Base-by-base conservation (phyloP, 2,888 invertebrate species). In the Drosophila pseudotalamancana region DNA sequence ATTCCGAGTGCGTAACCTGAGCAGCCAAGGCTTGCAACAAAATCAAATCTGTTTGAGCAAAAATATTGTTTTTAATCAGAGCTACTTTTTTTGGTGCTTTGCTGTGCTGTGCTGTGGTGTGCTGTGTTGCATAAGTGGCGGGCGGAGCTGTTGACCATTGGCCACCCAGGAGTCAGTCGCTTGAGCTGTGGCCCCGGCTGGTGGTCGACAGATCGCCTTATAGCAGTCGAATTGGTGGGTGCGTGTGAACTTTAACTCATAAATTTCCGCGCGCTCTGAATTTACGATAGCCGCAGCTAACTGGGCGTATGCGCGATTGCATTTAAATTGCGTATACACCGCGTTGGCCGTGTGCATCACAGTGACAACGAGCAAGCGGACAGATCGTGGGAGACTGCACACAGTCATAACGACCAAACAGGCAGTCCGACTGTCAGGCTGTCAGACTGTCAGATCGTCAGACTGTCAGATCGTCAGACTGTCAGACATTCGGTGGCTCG, bases 1-100 rank as follows among this genome's bases (percentile, higher is more conserved):
- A 74, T 75, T 61, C 75, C 70, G 87, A 80, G 75, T 81, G 79
- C 79, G 85, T 87, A 82, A 87, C 87, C 68, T 87, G 87, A 87
- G 87, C 83, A 69, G 83, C 69, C 60, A 49, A 51, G 57, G 77
- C 48, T 51, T 60, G 53, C 51, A 32, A 40, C 6, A 21, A 29
- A 39, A 27, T 63, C 31, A 42, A 61, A 54, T 57, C 57, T 55
- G 11, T 37, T 48, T 35, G 54, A 23, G 21, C 42, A 31, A 42
- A 74, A 69, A 78, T 80, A 68, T 68, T 37, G 71, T 65, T 72
- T 79, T 72, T 77, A 84, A 84, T 81, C 74, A 67, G 50, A 65
- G 56, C 54, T 67, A 60, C 66, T 50, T 70, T 69, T 66, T 69
- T 57, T 51, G 51, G 29, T 18, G 57, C 34, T 37, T 3, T 3